phyloP scores from a whole-genome alignment of 2,113 vertebrate species.

The Gasterosteus nipponicus region DNA sequence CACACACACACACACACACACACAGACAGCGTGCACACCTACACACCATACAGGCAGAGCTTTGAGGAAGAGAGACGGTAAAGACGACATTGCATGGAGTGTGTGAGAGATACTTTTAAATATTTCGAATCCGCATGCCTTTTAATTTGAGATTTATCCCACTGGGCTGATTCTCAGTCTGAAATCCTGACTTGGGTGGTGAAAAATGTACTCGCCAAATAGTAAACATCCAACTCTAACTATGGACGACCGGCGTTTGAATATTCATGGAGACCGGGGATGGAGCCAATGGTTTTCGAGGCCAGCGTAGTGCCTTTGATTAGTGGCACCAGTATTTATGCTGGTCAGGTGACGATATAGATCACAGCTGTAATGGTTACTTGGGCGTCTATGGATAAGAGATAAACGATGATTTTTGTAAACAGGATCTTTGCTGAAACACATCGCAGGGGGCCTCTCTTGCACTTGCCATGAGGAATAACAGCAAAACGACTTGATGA shows the following conservation, averaged over 20 bases:
- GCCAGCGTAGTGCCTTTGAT: background rate
- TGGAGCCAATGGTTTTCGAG: constrained; percentile 9
- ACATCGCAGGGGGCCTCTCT: constrained; percentile 36
- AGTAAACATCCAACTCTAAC: constrained; percentile 40
- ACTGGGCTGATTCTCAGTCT: constrained; percentile 14
- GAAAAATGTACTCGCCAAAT: constrained; percentile 41
- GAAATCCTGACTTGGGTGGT: constrained; percentile 4
- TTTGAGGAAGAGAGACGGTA: constrained; percentile 31
- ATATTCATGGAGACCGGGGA: constrained; percentile 38
- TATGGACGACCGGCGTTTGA: background rate
- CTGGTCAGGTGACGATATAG: constrained; percentile 21
- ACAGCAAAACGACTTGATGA: constrained; percentile 18
- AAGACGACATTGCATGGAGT: constrained; percentile 22
- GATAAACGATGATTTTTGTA: constrained; percentile 14
- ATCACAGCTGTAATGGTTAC: constrained; percentile 20
- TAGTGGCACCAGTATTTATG: constrained; percentile 24
- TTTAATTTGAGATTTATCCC: constrained; percentile 53
- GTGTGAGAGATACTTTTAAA: constrained; percentile 22
- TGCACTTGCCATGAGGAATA: constrained; percentile 34
- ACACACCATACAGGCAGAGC: background rate
- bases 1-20: too few relatives aligned
- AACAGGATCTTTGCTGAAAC: constrained; percentile 43
- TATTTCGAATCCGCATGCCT: constrained; percentile 50
- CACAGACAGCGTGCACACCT: too few relatives aligned
- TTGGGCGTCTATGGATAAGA: constrained; percentile 5